Evolutionary conservation across 2,888 invertebrate genomes (phyloP), one percentile per base, ranked within the genome.

Genomic region (Linnaemya tessellans): DNA sequence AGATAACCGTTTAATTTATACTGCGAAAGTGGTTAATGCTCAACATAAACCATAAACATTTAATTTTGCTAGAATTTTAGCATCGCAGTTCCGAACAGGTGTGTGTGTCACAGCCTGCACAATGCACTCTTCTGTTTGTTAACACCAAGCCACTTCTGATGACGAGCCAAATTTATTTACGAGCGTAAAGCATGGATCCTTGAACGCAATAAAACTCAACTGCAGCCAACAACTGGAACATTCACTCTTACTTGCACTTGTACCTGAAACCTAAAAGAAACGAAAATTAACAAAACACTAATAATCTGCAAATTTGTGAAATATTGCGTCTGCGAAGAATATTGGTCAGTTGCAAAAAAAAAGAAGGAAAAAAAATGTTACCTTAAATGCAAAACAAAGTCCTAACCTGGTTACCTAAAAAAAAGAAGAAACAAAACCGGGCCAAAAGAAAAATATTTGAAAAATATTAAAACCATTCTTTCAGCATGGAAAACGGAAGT

Each of bases 401-500:
- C n/a, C n/a, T 68, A 74, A 74, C 67, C 67, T 74, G 58, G 20
- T 74, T 80, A 51, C 74, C 51, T 80, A 67, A 58, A 56, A 67
- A 51, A 30, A 62, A 41, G 30, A 3, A 30, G 30, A 3, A 30
- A 11, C 11, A 62, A 46, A 62, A 56, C 20, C 49, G 41, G 51
- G 38, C 49, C 71, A 80, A 58, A 65, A 51, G 20, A 49, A 60
- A 74, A 67, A 51, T 30, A 41, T n/a, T 25, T n/a, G 30, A 22
- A 71, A 46, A 54, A 41, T 3, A 41, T 11, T 9, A 13, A n/a
- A 65, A 11, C 77, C 71, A 82, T 82, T 64, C 82, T 78, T 54
- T 78, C 18, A 20, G 65, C 20, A n/a, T 65, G 71, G 78, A 77
- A 82, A 71, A 67, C 71, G 82, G 82, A 78, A 71, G 71, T 78